These are phyloP conservation scores for Listronotus oregonensis DNA, from an alignment of 1,140 invertebrate genomes.

Conservation along the genomic window DNA sequence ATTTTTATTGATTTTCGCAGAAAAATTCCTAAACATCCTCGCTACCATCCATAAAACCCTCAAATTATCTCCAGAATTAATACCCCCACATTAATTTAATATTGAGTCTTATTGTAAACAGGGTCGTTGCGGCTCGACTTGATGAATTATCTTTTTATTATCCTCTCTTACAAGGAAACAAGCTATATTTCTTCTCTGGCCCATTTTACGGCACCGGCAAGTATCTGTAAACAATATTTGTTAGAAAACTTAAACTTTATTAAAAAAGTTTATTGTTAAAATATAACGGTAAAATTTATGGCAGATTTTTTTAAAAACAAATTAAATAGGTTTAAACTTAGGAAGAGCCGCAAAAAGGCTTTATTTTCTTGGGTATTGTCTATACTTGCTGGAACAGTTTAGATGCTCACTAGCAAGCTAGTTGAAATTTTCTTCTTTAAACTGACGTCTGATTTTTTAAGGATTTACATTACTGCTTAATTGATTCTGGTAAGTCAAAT, in stretches of 20 bases:
- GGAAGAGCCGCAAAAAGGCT: too few species aligned
- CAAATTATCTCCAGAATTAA: slow-evolving; percentile 32
- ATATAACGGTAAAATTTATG: too few species aligned
- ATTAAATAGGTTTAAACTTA: too few species aligned
- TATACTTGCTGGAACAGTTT: too few species aligned
- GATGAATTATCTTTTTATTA: slow-evolving; percentile 30
- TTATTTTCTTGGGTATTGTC: too few species aligned
- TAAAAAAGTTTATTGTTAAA: neutral
- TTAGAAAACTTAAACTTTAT: slow-evolving; percentile 9
- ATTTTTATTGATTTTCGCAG: neutral
- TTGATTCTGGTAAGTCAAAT: too few species aligned
- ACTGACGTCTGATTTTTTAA: too few species aligned
- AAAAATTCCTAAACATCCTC: slow-evolving; percentile 1
- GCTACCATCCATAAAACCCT: slow-evolving; percentile 22
- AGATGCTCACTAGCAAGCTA: too few species aligned
- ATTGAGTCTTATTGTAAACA: slow-evolving; percentile 39
- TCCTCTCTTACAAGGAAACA: slow-evolving; percentile 19
- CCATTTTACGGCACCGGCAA: slow-evolving; percentile 19
- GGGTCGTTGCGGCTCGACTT: slow-evolving; percentile 21
- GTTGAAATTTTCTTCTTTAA: too few species aligned
- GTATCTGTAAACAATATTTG: slow-evolving; percentile 24
- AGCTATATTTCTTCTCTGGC: slow-evolving; percentile 25
- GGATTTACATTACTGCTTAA: too few species aligned
- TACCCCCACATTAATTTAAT: slow-evolving; percentile 35
- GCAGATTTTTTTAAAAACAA: too few species aligned